Evolutionary conservation across 1,140 invertebrate genomes (phyloP).

Genomic region (Ephestia elutella): DNA sequence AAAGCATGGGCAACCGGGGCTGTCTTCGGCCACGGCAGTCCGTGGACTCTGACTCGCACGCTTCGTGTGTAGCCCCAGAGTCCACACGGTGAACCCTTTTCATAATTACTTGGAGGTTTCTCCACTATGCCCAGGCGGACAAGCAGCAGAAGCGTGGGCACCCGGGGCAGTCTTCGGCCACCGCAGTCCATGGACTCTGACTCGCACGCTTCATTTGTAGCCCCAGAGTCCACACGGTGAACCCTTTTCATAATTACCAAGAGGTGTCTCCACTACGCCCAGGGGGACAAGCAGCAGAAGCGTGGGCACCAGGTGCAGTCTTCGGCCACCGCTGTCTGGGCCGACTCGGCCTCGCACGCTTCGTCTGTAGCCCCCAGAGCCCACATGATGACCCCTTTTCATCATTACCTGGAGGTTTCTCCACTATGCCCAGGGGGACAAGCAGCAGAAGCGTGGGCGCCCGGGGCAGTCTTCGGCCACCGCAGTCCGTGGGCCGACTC

Average conservation of each 20-base stretch:
- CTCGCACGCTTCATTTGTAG: slow-evolving; percentile 48
- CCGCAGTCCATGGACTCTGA: slow-evolving; percentile 46
- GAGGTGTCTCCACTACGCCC: slow-evolving; percentile 55
- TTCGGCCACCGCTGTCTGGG: slow-evolving; percentile 62
- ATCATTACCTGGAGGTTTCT: slow-evolving; percentile 62
- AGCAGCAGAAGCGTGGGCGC: slow-evolving; percentile 49
- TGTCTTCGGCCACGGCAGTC: slow-evolving; percentile 63
- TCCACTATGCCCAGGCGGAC: slow-evolving; percentile 60
- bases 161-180: slow-evolving; percentile 69
- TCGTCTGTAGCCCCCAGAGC: slow-evolving; percentile 46
- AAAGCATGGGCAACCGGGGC: slow-evolving; percentile 62
- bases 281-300: slow-evolving; percentile 52
- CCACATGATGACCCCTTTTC: slow-evolving; percentile 61
- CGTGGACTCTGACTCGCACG: slow-evolving; percentile 51
- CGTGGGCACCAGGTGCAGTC: slow-evolving; percentile 63
- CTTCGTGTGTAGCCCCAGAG: slow-evolving; percentile 44
- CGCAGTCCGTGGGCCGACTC: slow-evolving; percentile 55
- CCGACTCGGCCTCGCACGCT: slow-evolving; percentile 46
- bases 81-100: slow-evolving; percentile 62
- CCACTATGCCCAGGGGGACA: slow-evolving; percentile 64
- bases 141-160: slow-evolving; percentile 51
- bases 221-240: slow-evolving; percentile 57
- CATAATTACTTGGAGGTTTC: slow-evolving; percentile 64
- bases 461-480: slow-evolving; percentile 67
- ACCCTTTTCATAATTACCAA: slow-evolving; percentile 18